Conservation (phyloP, 2,113 vertebrate species). For the Laticauda laticaudata region DNA sequence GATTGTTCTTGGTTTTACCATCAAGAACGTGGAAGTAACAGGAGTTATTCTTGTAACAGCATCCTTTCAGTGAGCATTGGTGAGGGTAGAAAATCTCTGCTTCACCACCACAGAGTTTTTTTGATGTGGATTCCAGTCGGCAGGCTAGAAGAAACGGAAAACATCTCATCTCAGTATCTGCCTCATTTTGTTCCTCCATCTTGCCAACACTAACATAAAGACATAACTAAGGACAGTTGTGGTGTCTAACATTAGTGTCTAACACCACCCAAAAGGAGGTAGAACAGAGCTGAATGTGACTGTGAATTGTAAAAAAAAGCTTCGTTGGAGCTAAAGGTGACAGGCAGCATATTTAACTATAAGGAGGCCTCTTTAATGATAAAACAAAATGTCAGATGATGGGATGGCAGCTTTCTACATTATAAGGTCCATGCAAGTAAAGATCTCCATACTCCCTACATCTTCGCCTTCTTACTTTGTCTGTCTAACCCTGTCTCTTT, state of each 20-base stretch:
- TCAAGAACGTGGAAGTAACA: constrained; percentile 21
- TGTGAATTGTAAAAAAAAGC: background rate
- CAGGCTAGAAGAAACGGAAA: constrained; percentile 3
- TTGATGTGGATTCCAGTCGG: background rate
- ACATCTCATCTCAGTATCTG: background rate
- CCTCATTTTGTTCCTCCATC: background rate
- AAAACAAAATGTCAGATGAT: background rate
- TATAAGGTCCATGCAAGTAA: background rate
- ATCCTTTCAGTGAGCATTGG: constrained; percentile 12
- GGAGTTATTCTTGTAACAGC: constrained; percentile 8
- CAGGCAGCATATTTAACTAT: background rate
- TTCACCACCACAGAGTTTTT: background rate
- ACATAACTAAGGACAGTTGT: background rate
- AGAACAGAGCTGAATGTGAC: background rate
- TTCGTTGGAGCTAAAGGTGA: background rate
- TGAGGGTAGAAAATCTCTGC: constrained; percentile 22
- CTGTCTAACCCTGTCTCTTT: background rate
- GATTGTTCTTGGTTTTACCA: background rate
- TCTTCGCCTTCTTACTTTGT: background rate
- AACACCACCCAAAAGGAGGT: background rate
- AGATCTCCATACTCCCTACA: background rate
- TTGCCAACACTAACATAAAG: background rate
- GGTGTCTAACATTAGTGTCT: background rate
- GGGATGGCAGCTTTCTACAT: background rate
- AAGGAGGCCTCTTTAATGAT: background rate